phyloP scores from a whole-genome alignment of 53 echinoderm and acorn worm genomes.

The Echinarachnius parma region DNA sequence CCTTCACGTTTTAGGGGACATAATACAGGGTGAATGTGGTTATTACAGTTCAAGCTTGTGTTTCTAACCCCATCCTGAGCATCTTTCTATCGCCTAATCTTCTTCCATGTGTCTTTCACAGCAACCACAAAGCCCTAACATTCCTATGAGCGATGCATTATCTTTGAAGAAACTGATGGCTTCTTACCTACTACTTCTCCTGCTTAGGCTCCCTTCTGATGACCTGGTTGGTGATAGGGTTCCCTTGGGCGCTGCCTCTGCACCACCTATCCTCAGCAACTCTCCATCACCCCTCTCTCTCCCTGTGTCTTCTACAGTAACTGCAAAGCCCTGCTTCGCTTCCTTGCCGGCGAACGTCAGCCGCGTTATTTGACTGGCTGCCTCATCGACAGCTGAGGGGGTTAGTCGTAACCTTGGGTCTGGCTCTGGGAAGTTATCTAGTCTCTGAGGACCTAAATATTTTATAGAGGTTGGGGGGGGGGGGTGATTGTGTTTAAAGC shows the following conservation, averaged over 20 bases:
- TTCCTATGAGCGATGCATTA: no score
- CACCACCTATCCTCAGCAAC: neutral
- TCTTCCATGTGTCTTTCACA: no score
- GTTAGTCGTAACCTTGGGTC: slow-evolving; percentile 24
- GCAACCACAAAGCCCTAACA: no score
- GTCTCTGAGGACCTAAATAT: slow-evolving; percentile 7
- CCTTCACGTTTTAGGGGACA: no score
- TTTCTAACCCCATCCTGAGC: no score
- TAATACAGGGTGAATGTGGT: no score
- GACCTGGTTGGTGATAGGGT: slow-evolving; percentile 35
- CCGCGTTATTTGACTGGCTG: slow-evolving; percentile 50
- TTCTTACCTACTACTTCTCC: slow-evolving; percentile 40
- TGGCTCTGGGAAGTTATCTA: slow-evolving; percentile 16
- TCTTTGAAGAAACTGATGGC: no score
- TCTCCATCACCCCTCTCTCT: slow-evolving; percentile 31
- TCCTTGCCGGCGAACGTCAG: slow-evolving; percentile 66
- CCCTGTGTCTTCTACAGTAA: slow-evolving; percentile 50
- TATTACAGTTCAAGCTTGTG: no score
- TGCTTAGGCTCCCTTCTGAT: slow-evolving; percentile 28
- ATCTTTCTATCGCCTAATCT: no score
- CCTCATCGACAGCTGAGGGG: slow-evolving; percentile 14
- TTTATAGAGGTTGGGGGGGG: no score
- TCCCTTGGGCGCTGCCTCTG: slow-evolving; percentile 5
- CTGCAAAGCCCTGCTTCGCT: slow-evolving; percentile 65
- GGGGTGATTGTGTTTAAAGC: no score